Evolutionary conservation across 2,113 vertebrate species (phyloP).

Genomic region (Maccullochella peelii): DNA sequence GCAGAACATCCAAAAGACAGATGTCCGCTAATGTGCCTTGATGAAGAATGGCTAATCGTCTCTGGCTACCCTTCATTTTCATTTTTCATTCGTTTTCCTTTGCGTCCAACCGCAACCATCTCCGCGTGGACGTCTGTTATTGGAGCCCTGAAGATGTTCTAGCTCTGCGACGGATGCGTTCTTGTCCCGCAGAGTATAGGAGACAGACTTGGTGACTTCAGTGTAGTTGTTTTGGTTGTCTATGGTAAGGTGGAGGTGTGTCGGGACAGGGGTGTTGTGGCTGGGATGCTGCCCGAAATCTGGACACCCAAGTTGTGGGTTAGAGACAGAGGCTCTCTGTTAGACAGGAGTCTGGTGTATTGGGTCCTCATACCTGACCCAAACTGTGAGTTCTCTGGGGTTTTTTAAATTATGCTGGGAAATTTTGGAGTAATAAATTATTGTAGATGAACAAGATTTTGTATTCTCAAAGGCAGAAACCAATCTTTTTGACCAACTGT

Average conservation of each 20-base stretch:
- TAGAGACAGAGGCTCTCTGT: constrained; percentile 49
- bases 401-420: not conserved
- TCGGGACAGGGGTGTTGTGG: constrained; percentile 37
- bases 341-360: not conserved
- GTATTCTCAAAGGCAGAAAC: not conserved
- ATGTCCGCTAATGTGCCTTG: constrained; percentile 26
- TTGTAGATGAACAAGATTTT: not conserved
- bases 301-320: constrained; percentile 43
- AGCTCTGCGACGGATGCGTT: not conserved
- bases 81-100: constrained; percentile 60
- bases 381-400: constrained; percentile 1
- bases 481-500: not conserved
- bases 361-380: constrained; percentile 20
- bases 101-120: constrained; percentile 11
- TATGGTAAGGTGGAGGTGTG: constrained; percentile 16
- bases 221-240: constrained; percentile 16
- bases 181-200: not conserved
- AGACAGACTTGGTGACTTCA: constrained; percentile 13
- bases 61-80: constrained; percentile 27
- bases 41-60: constrained; percentile 36
- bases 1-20: constrained; percentile 54
- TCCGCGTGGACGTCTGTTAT: constrained; percentile 38
- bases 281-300: constrained; percentile 16
- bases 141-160: not conserved
- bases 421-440: constrained; percentile 1